phyloP scores from a whole-genome alignment of 2,888 invertebrate species.

The Lottia gigantea region DNA sequence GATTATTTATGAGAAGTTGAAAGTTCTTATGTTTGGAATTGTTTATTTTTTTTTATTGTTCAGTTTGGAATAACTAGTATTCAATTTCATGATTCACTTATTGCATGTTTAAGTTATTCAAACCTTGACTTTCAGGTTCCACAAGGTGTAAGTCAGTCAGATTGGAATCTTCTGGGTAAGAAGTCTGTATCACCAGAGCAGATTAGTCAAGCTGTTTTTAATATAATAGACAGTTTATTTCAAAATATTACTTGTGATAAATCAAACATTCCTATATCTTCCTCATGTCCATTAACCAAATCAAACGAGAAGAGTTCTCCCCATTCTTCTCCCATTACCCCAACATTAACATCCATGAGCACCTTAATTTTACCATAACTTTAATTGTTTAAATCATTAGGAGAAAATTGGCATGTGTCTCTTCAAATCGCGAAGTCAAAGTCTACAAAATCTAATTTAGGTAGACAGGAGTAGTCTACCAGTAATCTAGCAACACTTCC shows the following conservation, averaged over 20 bases:
- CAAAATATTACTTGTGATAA: slow-evolving; percentile 21
- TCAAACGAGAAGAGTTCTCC: neutral
- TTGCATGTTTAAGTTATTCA: neutral
- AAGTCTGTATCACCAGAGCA: slow-evolving; percentile 38
- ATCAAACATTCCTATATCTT: slow-evolving; percentile 8
- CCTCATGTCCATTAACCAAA: neutral
- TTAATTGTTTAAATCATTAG: no score
- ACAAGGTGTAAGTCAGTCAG: slow-evolving; percentile 46
- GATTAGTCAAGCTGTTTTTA: slow-evolving; percentile 49
- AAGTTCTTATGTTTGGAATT: no score
- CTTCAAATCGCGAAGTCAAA: no score
- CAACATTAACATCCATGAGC: neutral
- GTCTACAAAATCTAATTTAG: no score
- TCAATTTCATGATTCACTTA: neutral
- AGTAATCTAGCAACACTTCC: no score
- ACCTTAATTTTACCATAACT: no score
- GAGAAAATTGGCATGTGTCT: no score
- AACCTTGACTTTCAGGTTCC: slow-evolving; percentile 38
- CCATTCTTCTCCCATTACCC: slow-evolving; percentile 4
- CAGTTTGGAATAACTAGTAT: neutral
- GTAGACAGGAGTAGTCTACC: no score
- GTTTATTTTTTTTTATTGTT: neutral
- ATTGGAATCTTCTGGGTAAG: slow-evolving; percentile 48
- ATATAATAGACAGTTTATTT: slow-evolving; percentile 36
- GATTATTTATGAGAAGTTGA: no score